Evolutionary conservation across 2,888 invertebrate species (phyloP).

Genomic region (Atherix ibis): DNA sequence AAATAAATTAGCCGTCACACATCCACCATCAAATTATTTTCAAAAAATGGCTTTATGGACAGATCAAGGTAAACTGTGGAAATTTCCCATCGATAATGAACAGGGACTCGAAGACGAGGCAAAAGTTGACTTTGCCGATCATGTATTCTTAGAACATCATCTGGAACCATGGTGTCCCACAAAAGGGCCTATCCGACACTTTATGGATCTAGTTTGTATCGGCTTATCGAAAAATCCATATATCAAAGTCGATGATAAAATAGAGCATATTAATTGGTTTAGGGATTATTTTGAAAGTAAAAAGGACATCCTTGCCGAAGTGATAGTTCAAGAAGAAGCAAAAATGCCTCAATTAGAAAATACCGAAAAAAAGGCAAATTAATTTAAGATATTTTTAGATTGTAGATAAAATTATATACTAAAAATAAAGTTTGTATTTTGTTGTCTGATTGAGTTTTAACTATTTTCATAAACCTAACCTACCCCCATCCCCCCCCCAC

Average conservation of each 20-base stretch:
- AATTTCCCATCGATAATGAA: slow-evolving; percentile 95
- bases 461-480: too few species aligned
- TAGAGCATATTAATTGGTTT: slow-evolving; percentile 83
- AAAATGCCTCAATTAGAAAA: too few species aligned
- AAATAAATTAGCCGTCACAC: slow-evolving; percentile 46
- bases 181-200: slow-evolving; percentile 82
- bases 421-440: too few species aligned
- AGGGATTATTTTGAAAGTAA: slow-evolving; percentile 76
- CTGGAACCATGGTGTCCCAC: slow-evolving; percentile 80
- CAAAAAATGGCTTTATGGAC: slow-evolving; percentile 93
- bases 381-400: too few species aligned
- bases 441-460: too few species aligned
- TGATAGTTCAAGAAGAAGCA: too few species aligned
- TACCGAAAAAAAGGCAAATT: too few species aligned
- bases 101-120: slow-evolving; percentile 58
- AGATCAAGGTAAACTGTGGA: slow-evolving; percentile 86
- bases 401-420: too few species aligned
- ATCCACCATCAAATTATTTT: slow-evolving; percentile 74
- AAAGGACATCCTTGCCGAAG: slow-evolving; percentile 44
- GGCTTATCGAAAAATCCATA: slow-evolving; percentile 92
- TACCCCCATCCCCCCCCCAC: too few species aligned
- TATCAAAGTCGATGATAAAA: slow-evolving; percentile 73
- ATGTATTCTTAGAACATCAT: slow-evolving; percentile 79
- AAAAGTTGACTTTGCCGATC: slow-evolving; percentile 74
- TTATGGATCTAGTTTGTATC: slow-evolving; percentile 90